These are phyloP conservation scores for Falco naumanni DNA, from an alignment of 2,797 vertebrate genomes.

Conservation along the genomic window DNA sequence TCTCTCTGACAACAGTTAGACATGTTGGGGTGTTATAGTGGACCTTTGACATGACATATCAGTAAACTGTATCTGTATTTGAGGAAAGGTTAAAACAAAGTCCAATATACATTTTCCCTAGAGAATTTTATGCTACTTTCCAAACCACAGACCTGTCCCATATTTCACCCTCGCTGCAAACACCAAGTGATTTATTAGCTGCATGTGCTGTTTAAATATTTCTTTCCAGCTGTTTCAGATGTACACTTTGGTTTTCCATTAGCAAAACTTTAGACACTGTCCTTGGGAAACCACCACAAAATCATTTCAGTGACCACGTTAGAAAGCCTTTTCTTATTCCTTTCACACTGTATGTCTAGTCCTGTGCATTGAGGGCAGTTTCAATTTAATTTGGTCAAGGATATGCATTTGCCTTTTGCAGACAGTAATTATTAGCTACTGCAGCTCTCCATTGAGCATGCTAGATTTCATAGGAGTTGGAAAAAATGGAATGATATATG, in stretches of 20 bases:
- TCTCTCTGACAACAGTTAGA: slow-evolving; percentile 21
- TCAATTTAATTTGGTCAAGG: background rate
- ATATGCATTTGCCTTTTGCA: background rate
- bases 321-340: background rate
- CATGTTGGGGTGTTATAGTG: background rate
- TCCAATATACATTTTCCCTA: background rate
- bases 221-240: slow-evolving; percentile 12
- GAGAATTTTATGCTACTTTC: background rate
- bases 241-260: slow-evolving; percentile 5
- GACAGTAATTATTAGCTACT: background rate
- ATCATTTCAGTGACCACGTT: background rate
- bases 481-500: background rate
- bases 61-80: background rate
- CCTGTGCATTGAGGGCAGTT: background rate
- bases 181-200: slow-evolving; percentile 28
- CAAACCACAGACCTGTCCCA: background rate
- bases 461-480: background rate
- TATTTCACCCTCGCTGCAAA: slow-evolving; percentile 41
- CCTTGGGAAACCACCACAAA: background rate
- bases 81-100: slow-evolving; percentile 31
- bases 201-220: slow-evolving; percentile 16
- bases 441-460: background rate
- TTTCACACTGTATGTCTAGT: background rate
- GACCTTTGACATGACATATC: background rate
- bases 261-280: background rate